Percentiles rank a stretch among this genome's conserved stretches.
phyloP scores from a whole-genome alignment of 1,140 invertebrate genomes.

The Alviniconcha marisindica region DNA sequence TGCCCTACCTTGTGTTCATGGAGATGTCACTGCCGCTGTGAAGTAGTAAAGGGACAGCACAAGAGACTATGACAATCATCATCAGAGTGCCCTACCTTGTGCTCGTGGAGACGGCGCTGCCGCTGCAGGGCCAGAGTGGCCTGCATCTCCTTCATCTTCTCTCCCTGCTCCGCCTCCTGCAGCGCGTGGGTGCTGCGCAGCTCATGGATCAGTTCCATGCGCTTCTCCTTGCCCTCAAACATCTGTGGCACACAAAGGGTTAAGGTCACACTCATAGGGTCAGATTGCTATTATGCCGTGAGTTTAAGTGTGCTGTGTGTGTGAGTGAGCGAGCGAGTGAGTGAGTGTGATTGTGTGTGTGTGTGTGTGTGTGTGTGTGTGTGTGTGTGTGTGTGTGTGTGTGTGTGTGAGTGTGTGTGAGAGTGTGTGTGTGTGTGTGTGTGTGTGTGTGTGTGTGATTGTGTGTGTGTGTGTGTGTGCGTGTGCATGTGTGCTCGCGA shows the following conservation, averaged over 20 bases:
- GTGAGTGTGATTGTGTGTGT: too few species aligned
- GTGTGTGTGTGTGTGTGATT: neutral
- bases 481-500: neutral
- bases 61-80: too few species aligned
- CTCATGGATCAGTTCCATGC: slow-evolving; percentile 83
- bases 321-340: too few species aligned
- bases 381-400: too few species aligned
- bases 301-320: too few species aligned
- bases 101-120: slow-evolving; percentile 72
- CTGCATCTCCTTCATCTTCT: slow-evolving; percentile 75
- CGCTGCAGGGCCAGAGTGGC: slow-evolving; percentile 76
- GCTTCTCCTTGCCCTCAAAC: slow-evolving; percentile 82
- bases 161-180: slow-evolving; percentile 76
- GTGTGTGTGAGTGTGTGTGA: too few species aligned
- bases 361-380: too few species aligned
- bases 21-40: slow-evolving; percentile 73
- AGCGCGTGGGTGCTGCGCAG: slow-evolving; percentile 82
- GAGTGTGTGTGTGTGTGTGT: neutral
- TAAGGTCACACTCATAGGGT: neutral
- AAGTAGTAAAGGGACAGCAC: too few species aligned
- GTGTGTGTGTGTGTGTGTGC: neutral
- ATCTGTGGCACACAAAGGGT: slow-evolving; percentile 77
- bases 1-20: slow-evolving; percentile 75
- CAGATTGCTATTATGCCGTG: too few species aligned
- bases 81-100: slow-evolving; percentile 71